A percentile compares a stretch with the other conserved stretches of the same genome.
Evolutionary conservation across 2,888 invertebrate species (phyloP).

Genomic region (Creontiades dilutus): DNA sequence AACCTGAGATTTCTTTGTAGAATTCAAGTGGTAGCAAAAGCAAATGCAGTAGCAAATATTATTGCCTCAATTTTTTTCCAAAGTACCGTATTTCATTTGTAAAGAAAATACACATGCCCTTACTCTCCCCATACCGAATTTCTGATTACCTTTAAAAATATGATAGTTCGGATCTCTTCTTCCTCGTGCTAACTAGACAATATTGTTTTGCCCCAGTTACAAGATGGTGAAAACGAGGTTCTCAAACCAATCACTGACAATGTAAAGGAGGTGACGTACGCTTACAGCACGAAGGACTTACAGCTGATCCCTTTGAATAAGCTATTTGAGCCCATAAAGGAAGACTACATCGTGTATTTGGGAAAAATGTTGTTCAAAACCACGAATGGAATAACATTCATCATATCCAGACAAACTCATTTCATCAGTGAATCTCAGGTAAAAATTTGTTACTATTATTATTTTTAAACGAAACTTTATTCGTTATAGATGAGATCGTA

Average conservation of each 20-base stretch:
- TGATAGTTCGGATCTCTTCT: too few species aligned
- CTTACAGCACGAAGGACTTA: constrained; percentile 40
- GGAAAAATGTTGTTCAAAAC: constrained; percentile 65
- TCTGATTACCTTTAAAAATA: too few species aligned
- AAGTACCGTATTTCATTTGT: too few species aligned
- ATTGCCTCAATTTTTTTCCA: too few species aligned
- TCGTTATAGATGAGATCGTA: too few species aligned
- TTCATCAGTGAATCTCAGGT: constrained; percentile 60
- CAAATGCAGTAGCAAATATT: too few species aligned
- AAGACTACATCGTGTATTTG: constrained; percentile 67
- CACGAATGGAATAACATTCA: constrained; percentile 55
- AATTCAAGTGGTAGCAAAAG: too few species aligned
- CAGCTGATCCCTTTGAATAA: constrained; percentile 31
- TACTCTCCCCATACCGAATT: too few species aligned
- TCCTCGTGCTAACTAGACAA: not conserved
- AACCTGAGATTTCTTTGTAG: too few species aligned
- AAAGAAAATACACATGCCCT: too few species aligned
- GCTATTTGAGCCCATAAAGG: constrained; percentile 18
- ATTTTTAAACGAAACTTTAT: too few species aligned
- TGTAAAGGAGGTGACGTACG: constrained; percentile 38
- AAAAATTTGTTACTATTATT: not conserved
- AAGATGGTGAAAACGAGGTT: constrained; percentile 13
- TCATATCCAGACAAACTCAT: constrained; percentile 55
- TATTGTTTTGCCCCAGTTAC: not conserved
- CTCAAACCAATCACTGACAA: constrained; percentile 56